phyloP scores from a whole-genome alignment of 2,113 vertebrate genomes.

The Phaetusa simplex region DNA sequence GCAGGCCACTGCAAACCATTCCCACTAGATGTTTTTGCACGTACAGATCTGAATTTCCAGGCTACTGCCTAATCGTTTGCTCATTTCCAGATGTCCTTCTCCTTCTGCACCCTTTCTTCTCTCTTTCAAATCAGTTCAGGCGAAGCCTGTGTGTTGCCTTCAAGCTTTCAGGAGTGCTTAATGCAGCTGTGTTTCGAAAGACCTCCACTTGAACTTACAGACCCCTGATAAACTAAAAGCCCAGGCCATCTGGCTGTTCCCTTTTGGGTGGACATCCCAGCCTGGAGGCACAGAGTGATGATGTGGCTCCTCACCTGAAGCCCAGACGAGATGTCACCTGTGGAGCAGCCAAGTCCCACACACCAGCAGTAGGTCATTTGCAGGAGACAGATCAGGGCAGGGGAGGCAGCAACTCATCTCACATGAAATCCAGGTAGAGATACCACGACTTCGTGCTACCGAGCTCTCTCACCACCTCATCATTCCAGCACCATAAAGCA shows the following conservation, averaged over 20 bases:
- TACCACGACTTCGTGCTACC: background rate
- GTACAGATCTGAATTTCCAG: background rate
- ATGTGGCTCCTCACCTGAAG: background rate
- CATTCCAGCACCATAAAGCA: background rate
- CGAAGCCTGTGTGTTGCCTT: background rate
- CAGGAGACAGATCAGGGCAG: background rate
- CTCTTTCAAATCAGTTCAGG: background rate
- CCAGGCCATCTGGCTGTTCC: background rate
- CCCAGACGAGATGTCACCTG: accelerated
- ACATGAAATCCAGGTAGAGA: background rate
- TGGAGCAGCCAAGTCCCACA: background rate
- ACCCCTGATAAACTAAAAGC: background rate
- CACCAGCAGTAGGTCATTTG: background rate
- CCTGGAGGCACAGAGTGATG: background rate
- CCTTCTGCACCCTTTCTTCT: background rate
- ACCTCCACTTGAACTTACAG: background rate
- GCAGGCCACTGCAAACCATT: background rate
- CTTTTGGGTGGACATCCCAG: background rate
- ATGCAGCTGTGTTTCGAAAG: background rate
- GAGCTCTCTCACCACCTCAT: background rate
- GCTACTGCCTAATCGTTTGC: background rate
- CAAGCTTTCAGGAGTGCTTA: background rate
- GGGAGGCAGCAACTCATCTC: background rate
- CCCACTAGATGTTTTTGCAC: background rate
- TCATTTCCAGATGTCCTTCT: background rate